Conservation (phyloP, 2,888 invertebrate species). For the Choristoneura rosaceana region DNA sequence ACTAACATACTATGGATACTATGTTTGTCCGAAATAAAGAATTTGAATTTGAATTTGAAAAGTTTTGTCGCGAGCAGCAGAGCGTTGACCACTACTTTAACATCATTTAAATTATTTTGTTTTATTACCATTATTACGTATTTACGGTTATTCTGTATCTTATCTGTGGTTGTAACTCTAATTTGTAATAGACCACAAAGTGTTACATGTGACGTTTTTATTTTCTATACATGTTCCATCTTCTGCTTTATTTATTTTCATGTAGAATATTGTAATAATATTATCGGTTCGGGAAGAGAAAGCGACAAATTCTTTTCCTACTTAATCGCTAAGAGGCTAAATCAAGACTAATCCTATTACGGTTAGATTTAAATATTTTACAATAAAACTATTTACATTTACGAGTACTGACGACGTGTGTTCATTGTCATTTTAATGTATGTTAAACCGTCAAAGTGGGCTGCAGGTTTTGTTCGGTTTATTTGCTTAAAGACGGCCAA, state of each 20-base stretch:
- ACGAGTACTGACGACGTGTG: conserved; percentile 30
- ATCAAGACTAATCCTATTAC: conserved; percentile 38
- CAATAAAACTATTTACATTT: conserved; percentile 37
- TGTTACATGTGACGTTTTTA: neutral
- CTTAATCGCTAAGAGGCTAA: conserved; percentile 16
- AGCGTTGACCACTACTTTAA: conserved; percentile 3
- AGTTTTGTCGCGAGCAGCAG: conserved; percentile 4
- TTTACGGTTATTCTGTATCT: neutral
- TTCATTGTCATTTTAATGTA: conserved; percentile 69
- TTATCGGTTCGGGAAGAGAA: conserved; percentile 18
- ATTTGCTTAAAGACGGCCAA: conserved; percentile 15
- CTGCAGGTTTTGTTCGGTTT: conserved; percentile 24
- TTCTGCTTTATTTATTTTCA: neutral
- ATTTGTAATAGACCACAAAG: neutral
- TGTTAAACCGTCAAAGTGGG: conserved; percentile 55
- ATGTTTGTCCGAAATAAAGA: no score
- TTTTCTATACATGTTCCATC: neutral
- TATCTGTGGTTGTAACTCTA: neutral
- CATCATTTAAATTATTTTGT: conserved; percentile 4
- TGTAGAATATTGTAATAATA: neutral
- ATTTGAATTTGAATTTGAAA: no score
- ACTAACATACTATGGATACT: no score
- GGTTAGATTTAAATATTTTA: conserved; percentile 17
- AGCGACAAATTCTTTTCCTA: conserved; percentile 26
- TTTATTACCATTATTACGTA: conserved; percentile 3